Percentiles rank a stretch among this genome's conserved stretches.
Evolutionary conservation across 2,888 invertebrate species (phyloP).

Genomic region (Watsonalla binaria): DNA sequence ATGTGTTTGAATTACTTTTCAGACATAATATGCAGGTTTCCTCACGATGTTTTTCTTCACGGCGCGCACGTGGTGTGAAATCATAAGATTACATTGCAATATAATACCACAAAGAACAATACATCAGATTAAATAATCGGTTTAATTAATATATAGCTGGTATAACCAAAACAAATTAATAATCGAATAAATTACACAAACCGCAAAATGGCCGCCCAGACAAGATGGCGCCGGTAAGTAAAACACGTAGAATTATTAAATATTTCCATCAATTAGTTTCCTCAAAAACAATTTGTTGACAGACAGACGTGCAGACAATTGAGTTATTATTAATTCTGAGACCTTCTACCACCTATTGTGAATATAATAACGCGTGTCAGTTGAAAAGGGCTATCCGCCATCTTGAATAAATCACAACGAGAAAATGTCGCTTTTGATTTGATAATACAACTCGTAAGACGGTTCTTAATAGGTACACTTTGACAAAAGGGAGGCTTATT

Average conservation of each 20-base stretch:
- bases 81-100: too few relatives aligned
- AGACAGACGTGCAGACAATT: slow-evolving; percentile 28
- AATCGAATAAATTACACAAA: slow-evolving; percentile 23
- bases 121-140: slow-evolving; percentile 3
- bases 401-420: neutral
- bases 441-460: too few relatives aligned
- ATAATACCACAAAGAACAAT: too few relatives aligned
- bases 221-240: slow-evolving; percentile 20
- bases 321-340: slow-evolving; percentile 21
- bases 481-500: too few relatives aligned
- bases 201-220: slow-evolving; percentile 15
- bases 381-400: slow-evolving; percentile 2
- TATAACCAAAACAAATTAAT: slow-evolving; percentile 18
- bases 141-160: slow-evolving; percentile 21
- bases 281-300: slow-evolving; percentile 23
- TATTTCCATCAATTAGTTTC: slow-evolving; percentile 28
- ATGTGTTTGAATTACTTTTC: too few relatives aligned
- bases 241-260: slow-evolving; percentile 29
- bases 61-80: too few relatives aligned
- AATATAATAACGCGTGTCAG: slow-evolving; percentile 1
- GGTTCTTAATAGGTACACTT: too few relatives aligned
- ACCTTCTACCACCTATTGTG: slow-evolving; percentile 1
- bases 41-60: too few relatives aligned
- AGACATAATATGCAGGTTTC: too few relatives aligned
- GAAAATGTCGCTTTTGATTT: too few relatives aligned